These are phyloP conservation scores for Stratiomys singularior DNA, from an alignment of 2,888 invertebrate genomes.

Conservation along the genomic window DNA sequence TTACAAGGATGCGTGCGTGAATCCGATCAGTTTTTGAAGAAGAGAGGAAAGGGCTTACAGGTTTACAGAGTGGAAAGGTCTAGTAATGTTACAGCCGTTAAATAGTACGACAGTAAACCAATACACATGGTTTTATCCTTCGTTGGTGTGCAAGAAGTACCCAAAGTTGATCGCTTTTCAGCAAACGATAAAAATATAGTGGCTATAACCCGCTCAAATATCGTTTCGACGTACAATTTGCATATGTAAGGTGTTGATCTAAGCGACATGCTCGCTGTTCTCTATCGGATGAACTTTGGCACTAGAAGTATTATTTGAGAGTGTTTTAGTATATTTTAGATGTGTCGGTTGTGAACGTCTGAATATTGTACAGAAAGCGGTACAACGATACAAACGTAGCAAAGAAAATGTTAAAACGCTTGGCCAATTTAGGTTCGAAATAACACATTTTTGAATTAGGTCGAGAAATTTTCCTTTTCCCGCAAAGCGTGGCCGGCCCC, in stretches of 20 bases:
- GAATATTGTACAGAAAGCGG: neutral
- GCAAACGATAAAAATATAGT: neutral
- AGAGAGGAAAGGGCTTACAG: neutral
- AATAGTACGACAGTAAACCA: slow-evolving; percentile 4
- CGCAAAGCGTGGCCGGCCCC: too few relatives aligned
- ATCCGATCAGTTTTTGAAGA: slow-evolving; percentile 12
- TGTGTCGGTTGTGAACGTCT: neutral
- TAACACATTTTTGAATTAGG: too few relatives aligned
- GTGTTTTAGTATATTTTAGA: neutral
- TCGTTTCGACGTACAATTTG: neutral
- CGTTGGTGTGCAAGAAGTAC: neutral
- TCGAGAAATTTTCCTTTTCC: too few relatives aligned
- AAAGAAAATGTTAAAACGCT: slow-evolving; percentile 1
- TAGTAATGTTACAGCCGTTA: neutral
- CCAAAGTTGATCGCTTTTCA: neutral
- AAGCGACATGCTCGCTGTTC: too few relatives aligned
- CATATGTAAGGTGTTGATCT: too few relatives aligned
- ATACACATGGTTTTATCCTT: neutral
- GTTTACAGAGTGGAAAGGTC: neutral
- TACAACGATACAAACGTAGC: neutral
- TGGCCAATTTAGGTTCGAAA: neutral
- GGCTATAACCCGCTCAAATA: neutral
- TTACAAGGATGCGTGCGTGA: neutral
- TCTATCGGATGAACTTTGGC: too few relatives aligned
- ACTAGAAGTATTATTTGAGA: slow-evolving; percentile 3